Conservation (phyloP, 1,140 invertebrate genomes). For the Palaemon carinicauda region DNA sequence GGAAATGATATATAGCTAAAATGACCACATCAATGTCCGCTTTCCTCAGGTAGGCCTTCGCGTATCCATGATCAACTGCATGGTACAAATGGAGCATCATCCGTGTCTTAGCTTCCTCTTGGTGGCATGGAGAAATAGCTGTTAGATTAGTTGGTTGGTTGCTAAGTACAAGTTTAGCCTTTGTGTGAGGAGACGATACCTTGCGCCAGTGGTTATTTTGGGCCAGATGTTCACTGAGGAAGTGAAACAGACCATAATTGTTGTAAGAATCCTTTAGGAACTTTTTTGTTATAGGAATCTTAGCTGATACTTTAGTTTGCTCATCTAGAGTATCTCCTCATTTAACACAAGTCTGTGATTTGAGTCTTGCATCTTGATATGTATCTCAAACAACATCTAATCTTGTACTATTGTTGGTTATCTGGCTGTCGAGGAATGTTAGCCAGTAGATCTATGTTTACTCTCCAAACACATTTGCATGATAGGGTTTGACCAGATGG, state of each 20-base stretch:
- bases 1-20: background rate
- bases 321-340: background rate
- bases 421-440: background rate
- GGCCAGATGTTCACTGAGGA: background rate
- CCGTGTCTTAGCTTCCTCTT: no score
- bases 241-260: background rate
- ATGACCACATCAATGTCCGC: conserved; percentile 16
- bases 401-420: conserved; percentile 1
- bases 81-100: no score
- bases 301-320: background rate
- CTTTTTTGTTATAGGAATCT: background rate
- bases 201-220: background rate
- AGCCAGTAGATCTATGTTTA: background rate
- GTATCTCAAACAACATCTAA: no score
- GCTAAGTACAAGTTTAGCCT: conserved; percentile 1
- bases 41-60: background rate
- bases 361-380: conserved; percentile 21
- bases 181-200: conserved; percentile 17
- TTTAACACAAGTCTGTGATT: background rate
- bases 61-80: background rate
- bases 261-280: background rate
- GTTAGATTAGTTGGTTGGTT: background rate
- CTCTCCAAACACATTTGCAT: background rate
- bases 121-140: conserved; percentile 1
- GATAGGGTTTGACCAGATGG: background rate